Evolutionary conservation across 2,888 invertebrate genomes (phyloP), one percentile per base, ranked within the genome.

Genomic region (Mythimna pallens): DNA sequence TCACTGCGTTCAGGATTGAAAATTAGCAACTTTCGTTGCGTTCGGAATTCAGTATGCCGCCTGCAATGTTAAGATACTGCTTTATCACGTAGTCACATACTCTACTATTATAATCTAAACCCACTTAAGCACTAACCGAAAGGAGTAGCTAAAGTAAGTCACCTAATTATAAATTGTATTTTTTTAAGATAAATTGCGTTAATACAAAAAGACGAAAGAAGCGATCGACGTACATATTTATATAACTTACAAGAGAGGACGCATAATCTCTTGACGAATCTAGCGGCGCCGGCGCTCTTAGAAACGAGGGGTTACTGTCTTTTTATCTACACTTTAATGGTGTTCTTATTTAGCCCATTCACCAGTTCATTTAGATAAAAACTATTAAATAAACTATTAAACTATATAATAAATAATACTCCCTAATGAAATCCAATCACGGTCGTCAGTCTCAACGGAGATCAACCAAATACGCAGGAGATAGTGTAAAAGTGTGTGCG

Each of bases 261-360:
- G 5, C n/a, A 12, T 63, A 22, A 10, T 63, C 66, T 66, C 43
- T 34, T 63, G 30, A 34, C 4, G 30, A 34, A 63, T n/a, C 63
- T 8, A 30, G 43, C 30, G 62, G 8, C 10, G 4, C 25, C 25
- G 25, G 10, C 6, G 20, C 40, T 8, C 30, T 61, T 6, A 0
- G 12, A 20, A 65, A 52, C 20, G 54, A 54, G 22, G 10, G 12
- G 54, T n/a, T 5, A 9, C 34, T 12, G 12, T 30, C 4, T 4
- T 65, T 54, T 17, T 8, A n/a, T 50, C 30, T 30, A 4, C 20
- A 30, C 20, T 17, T 20, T 63, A 12, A 30, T 30, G 3, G 7
- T 62, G 9, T 34, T 25, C 50, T n/a, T n/a, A 34, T 22, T 20
- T 9, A 9, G 9, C 25, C 20, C 20, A 17, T n/a, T 2, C 17